Evolutionary conservation across 1,140 invertebrate genomes (phyloP), one percentile per base, ranked within the genome.

Genomic region (Trichonephila clavipes): DNA sequence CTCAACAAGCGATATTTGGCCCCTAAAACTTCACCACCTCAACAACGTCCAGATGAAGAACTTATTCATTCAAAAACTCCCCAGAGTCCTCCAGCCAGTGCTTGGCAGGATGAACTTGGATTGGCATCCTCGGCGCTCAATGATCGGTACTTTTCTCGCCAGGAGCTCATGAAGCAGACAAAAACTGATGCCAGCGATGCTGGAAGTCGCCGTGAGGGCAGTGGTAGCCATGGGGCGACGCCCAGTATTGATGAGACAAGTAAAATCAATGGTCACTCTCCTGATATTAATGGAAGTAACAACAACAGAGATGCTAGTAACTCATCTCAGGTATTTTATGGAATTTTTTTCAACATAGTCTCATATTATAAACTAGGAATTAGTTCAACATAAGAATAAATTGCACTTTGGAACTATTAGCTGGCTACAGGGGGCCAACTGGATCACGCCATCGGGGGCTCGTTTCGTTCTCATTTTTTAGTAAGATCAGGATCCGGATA

Each of bases 111-210:
- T 82, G 94, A 95, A 90, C 69, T 95, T 0, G 95, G 95, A 40
- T 90, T 95, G 51, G 94, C 95, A 2, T 90, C 95, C 7, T 95
- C 95, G 2, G 94, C 95, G 1, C 94, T 95, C 7, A 95, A 95
- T 82, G 95, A 94, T 72, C 34, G 90, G 40, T 95, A 95, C 81
- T 95, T 95, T 82, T 91, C 92, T 69, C 92, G 94, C n/a, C 90
- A 93, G 66, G 94, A 95, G 40, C 85, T 94, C 58, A 66, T 94
- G 64, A 95, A 95, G 66, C 92, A 59, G 64, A 94, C 72, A 18
- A 95, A 94, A 85, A 92, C 88, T 24, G 94, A 88, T 59, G 90
- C 72, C 72, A 95, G 83, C 59, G 94, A 94, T 34, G 51, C 85
- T 34, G 85, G 69, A 8, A 72, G 66, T 94, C 88, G 88, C 34